These are phyloP conservation scores for Nesogale talazaci DNA, from an alignment of 2,113 vertebrate genomes.

Conservation along the genomic window DNA sequence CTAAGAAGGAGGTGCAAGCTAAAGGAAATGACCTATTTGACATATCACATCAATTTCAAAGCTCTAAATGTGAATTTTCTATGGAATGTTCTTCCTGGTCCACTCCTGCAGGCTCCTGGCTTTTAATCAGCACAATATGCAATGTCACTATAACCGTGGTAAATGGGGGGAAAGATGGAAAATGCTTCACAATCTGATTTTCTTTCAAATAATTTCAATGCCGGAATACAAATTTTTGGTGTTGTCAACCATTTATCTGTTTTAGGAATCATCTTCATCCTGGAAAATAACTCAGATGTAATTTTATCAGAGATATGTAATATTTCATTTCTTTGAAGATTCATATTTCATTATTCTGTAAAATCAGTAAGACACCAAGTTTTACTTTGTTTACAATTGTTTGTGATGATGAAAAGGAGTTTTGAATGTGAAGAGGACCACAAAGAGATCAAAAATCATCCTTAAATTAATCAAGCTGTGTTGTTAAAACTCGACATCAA, in stretches of 20 bases:
- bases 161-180: not conserved
- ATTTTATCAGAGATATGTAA: not conserved
- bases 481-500: no score
- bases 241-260: not conserved
- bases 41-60: not conserved
- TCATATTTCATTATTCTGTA: not conserved
- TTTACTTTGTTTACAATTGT: not conserved
- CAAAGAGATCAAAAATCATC: not conserved
- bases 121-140: not conserved
- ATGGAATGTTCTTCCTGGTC: not conserved
- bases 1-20: not conserved
- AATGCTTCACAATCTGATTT: conserved; percentile 13
- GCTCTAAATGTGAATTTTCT: not conserved
- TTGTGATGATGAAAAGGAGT: not conserved
- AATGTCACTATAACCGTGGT: not conserved
- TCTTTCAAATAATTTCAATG: conserved; percentile 40
- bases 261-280: not conserved
- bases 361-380: not conserved
- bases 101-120: not conserved
- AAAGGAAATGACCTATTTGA: not conserved
- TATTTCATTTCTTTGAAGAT: not conserved
- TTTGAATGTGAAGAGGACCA: not conserved
- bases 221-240: not conserved
- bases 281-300: not conserved
- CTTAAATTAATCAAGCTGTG: not conserved